Base-by-base conservation (phyloP, 2,888 invertebrate species). In the Drosophila pseudotakahashii region DNA sequence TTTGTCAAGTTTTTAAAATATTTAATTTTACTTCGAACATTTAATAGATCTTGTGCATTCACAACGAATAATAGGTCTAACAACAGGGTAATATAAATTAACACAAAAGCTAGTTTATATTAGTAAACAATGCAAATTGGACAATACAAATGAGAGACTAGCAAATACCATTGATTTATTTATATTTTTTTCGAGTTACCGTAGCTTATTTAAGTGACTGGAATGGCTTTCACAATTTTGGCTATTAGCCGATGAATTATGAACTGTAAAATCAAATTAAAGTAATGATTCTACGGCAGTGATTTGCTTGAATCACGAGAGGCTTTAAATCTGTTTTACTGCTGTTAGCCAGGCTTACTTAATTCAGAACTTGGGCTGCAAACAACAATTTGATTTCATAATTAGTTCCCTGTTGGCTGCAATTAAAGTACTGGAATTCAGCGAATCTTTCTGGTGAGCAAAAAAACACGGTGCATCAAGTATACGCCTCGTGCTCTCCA, bases 391-490 rank as follows among this genome's bases (percentile, higher is more conserved):
- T 41, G 48, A 30, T 42, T 66, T 42, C 13, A 50, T 66, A 66
- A 48, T 66, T 39, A 66, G 37, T 70, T 39, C 39, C 58, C 39
- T n/a, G 59, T 34, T 23, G 10, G 26, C 39, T 39, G 44, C 44
- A 71, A 55, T 66, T 70, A 55, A 70, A 57, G 23, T 58, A 45
- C 23, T 70, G 19, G 26, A 66, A 66, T 58, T 26, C 32, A 39
- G 59, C 11, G 19, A 70, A 57, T 47, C 34, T 66, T 26, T 57
- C 39, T 34, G 34, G n/a, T 71, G 47, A 47, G 23, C 51, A 58
- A 48, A 62, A 62, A 62, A 62, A 39, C 13, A 45, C 13, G 23
- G 13, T 14, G 36, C 64, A 64, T 64, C 30, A 47, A 47, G 37
- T 48, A 64, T 64, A 45, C 61, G 19, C 32, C 42, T 13, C 58